Conservation (phyloP, 2,888 invertebrate species). For the Mythimna lalbum region DNA sequence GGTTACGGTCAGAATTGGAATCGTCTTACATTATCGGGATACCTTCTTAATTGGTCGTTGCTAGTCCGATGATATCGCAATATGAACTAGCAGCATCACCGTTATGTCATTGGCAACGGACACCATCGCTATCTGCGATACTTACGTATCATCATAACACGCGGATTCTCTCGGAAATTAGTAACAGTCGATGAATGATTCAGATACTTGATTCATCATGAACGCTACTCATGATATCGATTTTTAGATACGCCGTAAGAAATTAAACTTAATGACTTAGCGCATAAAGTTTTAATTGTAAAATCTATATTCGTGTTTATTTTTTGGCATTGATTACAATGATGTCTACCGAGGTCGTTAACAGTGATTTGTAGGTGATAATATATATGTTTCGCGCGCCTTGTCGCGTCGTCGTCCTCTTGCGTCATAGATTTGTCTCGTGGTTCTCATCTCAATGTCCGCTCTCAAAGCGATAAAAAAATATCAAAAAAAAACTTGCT, state of each 20-base stretch:
- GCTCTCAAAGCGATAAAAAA: constrained; percentile 27
- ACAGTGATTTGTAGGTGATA: constrained; percentile 74
- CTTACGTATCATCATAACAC: constrained; percentile 15
- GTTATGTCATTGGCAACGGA: constrained; percentile 37
- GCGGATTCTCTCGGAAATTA: constrained; percentile 35
- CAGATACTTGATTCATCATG: constrained; percentile 25
- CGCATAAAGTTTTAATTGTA: constrained; percentile 30
- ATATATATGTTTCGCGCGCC: constrained; percentile 66
- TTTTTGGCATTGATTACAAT: constrained; percentile 52
- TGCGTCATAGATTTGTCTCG: constrained; percentile 47
- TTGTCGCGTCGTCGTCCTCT: constrained; percentile 47
- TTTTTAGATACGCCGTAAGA: constrained; percentile 14
- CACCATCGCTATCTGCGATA: constrained; percentile 1
- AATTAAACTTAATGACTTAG: constrained; percentile 39
- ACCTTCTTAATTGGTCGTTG: constrained; percentile 39
- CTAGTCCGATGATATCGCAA: constrained; percentile 39
- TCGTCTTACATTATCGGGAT: constrained; percentile 71
- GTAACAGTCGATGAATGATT: constrained; percentile 41
- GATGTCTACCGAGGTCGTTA: constrained; percentile 67
- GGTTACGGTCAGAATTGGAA: constrained; percentile 56
- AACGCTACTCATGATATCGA: constrained; percentile 11
- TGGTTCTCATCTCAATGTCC: constrained; percentile 33
- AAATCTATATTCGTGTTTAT: constrained; percentile 45
- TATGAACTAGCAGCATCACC: constrained; percentile 42
- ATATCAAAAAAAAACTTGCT: neutral